These are phyloP conservation scores for Fragum whitleyi DNA, from an alignment of 2,888 invertebrate genomes.

Conservation along the genomic window DNA sequence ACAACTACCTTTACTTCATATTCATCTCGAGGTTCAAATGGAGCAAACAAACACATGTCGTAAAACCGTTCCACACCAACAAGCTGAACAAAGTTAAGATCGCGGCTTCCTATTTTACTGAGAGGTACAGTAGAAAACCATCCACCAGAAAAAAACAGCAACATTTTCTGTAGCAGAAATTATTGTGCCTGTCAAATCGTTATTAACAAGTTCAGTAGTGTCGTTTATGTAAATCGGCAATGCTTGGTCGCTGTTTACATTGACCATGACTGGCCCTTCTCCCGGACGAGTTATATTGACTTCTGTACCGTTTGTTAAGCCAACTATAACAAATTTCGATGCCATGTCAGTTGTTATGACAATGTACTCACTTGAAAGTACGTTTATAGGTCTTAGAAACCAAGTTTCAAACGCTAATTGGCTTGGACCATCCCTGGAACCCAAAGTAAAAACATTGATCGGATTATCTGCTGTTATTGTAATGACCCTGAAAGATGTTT, in stretches of 20 bases:
- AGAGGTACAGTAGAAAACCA: neutral
- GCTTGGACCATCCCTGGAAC: neutral
- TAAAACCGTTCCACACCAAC: neutral
- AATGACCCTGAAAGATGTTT: neutral
- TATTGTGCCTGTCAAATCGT: slow-evolving; percentile 9
- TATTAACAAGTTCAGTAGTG: neutral
- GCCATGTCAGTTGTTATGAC: neutral
- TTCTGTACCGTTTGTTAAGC: neutral
- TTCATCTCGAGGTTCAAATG: neutral
- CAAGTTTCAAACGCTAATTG: neutral
- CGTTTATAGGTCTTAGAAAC: neutral
- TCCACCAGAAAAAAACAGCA: slow-evolving; percentile 2
- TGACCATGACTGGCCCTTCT: neutral
- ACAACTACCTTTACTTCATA: neutral
- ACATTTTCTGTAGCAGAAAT: neutral
- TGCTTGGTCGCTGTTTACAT: neutral
- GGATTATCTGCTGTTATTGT: neutral
- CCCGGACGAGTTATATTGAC: neutral
- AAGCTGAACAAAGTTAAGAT: neutral
- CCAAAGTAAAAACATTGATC: neutral
- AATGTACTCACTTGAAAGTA: neutral
- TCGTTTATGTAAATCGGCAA: neutral
- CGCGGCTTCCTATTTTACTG: neutral
- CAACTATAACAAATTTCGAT: neutral
- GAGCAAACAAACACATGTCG: neutral